phyloP scores from a whole-genome alignment of 2,888 invertebrate genomes.

The Pterostichus niger region DNA sequence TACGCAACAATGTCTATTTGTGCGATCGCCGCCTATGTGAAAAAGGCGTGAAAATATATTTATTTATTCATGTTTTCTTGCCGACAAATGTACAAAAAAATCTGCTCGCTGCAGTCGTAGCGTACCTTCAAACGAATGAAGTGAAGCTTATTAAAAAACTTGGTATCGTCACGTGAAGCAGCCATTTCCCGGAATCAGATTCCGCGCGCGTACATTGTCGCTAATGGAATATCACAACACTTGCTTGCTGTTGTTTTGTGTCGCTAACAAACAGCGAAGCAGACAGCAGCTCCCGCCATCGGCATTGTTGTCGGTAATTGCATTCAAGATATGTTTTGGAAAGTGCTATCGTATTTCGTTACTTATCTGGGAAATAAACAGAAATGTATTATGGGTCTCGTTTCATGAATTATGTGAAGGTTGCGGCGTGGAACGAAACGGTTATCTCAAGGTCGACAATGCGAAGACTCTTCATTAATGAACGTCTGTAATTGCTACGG shows the following conservation, averaged over 20 bases:
- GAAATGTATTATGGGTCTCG: constrained; percentile 54
- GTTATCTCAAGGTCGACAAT: constrained; percentile 45
- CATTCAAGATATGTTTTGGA: constrained; percentile 65
- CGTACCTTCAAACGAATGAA: constrained; percentile 2
- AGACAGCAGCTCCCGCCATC: constrained; percentile 20
- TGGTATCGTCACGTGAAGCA: constrained; percentile 19
- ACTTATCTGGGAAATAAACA: constrained; percentile 62
- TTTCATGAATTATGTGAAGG: constrained; percentile 57
- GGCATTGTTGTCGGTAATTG: constrained; percentile 65
- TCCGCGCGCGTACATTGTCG: constrained; percentile 40
- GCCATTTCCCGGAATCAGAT: constrained; percentile 47
- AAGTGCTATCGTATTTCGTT: constrained; percentile 65
- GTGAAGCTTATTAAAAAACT: constrained; percentile 20
- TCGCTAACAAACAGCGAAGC: constrained; percentile 35
- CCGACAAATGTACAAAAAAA: too few species aligned
- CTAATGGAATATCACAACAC: constrained; percentile 59
- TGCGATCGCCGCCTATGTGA: too few species aligned
- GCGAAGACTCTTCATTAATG: constrained; percentile 41
- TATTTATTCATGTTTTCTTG: constrained; percentile 1
- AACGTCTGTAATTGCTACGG: constrained; percentile 14
- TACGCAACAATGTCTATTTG: too few species aligned
- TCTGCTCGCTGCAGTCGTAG: not conserved
- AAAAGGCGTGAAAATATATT: too few species aligned
- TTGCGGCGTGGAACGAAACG: constrained; percentile 44
- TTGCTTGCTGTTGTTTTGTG: constrained; percentile 40